Base-by-base conservation (phyloP, 2,113 vertebrate genomes). In the Oryctolagus cuniculus region DNA sequence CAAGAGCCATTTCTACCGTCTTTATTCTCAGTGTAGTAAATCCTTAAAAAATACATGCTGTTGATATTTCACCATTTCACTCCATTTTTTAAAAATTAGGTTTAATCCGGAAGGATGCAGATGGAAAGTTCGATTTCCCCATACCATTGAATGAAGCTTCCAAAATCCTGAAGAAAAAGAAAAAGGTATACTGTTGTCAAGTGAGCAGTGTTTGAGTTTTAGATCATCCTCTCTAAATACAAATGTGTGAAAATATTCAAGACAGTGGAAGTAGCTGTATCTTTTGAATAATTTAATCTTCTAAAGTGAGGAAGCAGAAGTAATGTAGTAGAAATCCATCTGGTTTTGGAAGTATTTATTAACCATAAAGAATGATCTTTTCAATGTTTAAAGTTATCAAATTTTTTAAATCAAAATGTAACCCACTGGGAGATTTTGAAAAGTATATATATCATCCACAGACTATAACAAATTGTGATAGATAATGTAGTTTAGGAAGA, bases 161-260 rank as follows among this genome's bases (percentile, higher is more conserved):
- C 85, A 97, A 98, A 97, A 92, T 83, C 96, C 96, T 86, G 91
- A 95, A 93, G 85, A 98, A 97, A 95, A 98, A 96, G 81, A 94
- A 98, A 97, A 98, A 98, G 98, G 98, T 98, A 98, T 72, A 96
- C 74, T 91, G 97, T 64, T 31, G 3, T 74, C 73, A 79, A 55
- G 36, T 78, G 53, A 92, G 0, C 6, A 58, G 21, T 67, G 70
- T 92, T 88, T 95, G 53, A 96, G 80, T 90, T 69, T 90, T 83
- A 77, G 64, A 27, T 79, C 29, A 72, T 77, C 12, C 2, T 90
- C 15, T 79, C 27, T 94, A 79, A 88, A 84, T 78, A 87, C 9
- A 74, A 87, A 85, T 58, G 5, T 84, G 12, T 92, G 22, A 83
- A 93, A 22, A 70, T 67, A 87, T 70, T 85, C 51, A 92, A 77